phyloP scores from a whole-genome alignment of 2,888 invertebrate species.

The Acanthoscelides obtectus region DNA sequence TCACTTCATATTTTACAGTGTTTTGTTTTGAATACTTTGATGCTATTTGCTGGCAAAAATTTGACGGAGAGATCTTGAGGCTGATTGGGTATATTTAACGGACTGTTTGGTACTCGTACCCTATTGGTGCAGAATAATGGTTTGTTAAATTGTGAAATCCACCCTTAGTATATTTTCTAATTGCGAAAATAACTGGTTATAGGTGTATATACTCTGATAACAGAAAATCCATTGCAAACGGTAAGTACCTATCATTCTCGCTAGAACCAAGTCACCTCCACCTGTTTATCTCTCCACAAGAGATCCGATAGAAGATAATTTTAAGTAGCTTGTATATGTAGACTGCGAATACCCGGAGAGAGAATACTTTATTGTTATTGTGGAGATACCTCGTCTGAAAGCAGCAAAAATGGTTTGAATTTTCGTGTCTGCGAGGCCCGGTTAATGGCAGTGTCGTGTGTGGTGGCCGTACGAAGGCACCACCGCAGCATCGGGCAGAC shows the following conservation, averaged over 20 bases:
- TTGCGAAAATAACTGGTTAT: too few species aligned
- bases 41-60: too few species aligned
- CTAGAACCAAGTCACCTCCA: not conserved
- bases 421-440: constrained; percentile 31
- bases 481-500: constrained; percentile 10
- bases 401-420: constrained; percentile 19
- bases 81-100: too few species aligned
- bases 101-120: too few species aligned
- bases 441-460: constrained; percentile 35
- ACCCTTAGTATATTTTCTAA: too few species aligned
- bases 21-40: too few species aligned
- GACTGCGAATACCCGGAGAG: not conserved
- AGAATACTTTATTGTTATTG: constrained; percentile 24
- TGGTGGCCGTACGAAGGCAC: constrained; percentile 26
- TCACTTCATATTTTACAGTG: too few species aligned
- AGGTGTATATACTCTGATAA: too few species aligned
- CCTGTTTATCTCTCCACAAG: constrained; percentile 9
- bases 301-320: constrained; percentile 23
- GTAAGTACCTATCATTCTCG: not conserved
- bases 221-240: too few species aligned
- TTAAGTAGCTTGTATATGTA: constrained; percentile 20
- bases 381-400: constrained; percentile 5
- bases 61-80: too few species aligned
- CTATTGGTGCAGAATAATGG: too few species aligned
- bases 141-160: too few species aligned